Percentiles rank a stretch among this genome's conserved stretches.
Conservation (phyloP, 2,797 vertebrate species). For the Acropternis orthonyx region DNA sequence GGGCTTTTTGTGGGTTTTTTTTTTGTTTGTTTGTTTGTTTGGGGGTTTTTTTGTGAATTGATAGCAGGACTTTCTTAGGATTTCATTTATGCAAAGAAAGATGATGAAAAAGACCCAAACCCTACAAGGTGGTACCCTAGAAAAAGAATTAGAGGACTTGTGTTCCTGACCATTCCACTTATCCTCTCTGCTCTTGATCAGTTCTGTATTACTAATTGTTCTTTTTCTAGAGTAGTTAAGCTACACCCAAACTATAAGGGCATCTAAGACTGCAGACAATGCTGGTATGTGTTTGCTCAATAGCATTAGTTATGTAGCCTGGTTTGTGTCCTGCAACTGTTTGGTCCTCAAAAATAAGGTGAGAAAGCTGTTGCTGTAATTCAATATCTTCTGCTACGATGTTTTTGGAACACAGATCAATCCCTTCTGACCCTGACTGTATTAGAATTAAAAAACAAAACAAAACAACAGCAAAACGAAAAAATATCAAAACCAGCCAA, state of each 20-base stretch:
- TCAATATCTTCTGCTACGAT: not conserved
- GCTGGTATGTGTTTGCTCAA: not conserved
- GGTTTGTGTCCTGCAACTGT: not conserved
- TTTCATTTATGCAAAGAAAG: not conserved
- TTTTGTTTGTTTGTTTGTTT: too few species aligned
- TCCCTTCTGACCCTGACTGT: not conserved
- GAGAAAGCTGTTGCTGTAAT: not conserved
- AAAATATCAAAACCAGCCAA: not conserved
- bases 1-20: rapidly evolving
- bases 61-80: not conserved
- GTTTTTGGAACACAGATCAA: not conserved
- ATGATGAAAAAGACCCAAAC: not conserved
- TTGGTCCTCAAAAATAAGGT: not conserved
- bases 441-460: not conserved
- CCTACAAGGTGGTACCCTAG: not conserved
- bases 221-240: not conserved
- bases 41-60: not conserved
- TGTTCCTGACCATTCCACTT: not conserved
- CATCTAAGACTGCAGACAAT: not conserved
- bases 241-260: not conserved
- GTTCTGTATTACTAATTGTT: not conserved
- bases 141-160: not conserved
- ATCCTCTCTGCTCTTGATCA: not conserved
- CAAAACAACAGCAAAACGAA: too few species aligned
- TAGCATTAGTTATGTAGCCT: not conserved